A percentile compares a stretch with the other conserved stretches of the same genome.
Conservation (phyloP, 2,113 vertebrate genomes). For the Psilopsiagon aurifrons region DNA sequence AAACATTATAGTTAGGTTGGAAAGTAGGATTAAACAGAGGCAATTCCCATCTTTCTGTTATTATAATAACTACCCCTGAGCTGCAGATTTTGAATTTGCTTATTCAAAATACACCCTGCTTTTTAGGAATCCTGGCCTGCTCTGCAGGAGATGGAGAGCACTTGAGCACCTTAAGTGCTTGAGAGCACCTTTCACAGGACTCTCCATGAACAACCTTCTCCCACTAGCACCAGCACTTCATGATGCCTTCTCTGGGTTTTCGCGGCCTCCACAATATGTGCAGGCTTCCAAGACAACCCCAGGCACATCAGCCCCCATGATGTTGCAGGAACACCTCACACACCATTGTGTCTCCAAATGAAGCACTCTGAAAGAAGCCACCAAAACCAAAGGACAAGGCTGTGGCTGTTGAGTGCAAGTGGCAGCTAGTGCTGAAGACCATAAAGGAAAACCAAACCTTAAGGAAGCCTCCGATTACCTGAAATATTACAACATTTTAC, state of each 20-base stretch:
- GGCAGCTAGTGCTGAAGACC: neutral
- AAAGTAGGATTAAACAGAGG: neutral
- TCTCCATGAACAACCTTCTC: accelerated
- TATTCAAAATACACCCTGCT: neutral
- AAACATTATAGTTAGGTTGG: neutral
- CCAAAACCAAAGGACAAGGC: neutral
- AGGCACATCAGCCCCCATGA: accelerated
- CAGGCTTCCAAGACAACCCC: neutral
- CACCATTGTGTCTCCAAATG: neutral
- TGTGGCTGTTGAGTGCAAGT: neutral
- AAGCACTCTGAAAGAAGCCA: neutral
- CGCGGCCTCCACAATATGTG: accelerated
- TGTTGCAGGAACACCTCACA: too few species aligned
- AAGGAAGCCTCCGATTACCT: neutral
- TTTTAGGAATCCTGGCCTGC: neutral
- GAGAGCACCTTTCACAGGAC: neutral
- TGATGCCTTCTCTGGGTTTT: neutral
- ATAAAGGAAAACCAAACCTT: neutral
- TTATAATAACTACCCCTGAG: neutral
- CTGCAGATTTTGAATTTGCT: neutral
- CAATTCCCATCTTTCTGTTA: neutral
- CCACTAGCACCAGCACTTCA: accelerated
- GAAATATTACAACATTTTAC: neutral
- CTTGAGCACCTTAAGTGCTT: neutral
- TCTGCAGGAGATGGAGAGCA: neutral